These are phyloP conservation scores for Simalia tracyae DNA, from an alignment of 2,797 vertebrate genomes.

Conservation along the genomic window DNA sequence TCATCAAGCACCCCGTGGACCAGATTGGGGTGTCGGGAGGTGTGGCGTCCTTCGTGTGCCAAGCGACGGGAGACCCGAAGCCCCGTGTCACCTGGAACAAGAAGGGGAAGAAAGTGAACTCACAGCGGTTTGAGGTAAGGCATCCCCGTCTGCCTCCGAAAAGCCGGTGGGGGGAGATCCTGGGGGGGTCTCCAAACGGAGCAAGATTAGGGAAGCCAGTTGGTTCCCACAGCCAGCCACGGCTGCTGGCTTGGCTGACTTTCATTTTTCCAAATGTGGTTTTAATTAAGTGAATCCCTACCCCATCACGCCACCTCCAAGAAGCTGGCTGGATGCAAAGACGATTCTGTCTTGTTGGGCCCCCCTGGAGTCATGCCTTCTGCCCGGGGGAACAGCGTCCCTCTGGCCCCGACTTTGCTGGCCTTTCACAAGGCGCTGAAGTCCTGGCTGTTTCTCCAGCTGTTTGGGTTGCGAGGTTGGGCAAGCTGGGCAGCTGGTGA, in stretches of 20 bases:
- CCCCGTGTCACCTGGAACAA: constrained; percentile 97
- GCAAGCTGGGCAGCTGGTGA: too few species aligned
- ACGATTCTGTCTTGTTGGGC: too few species aligned
- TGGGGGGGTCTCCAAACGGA: not conserved
- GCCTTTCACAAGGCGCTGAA: too few species aligned
- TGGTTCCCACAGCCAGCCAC: not conserved
- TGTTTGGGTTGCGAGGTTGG: too few species aligned
- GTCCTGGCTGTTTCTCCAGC: too few species aligned
- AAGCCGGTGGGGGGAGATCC: not conserved
- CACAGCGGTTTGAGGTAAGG: constrained; percentile 93
- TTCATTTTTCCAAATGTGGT: not conserved
- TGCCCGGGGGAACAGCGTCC: too few species aligned
- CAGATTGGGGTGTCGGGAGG: constrained; percentile 95
- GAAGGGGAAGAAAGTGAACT: constrained; percentile 96
- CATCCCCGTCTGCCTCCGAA: not conserved
- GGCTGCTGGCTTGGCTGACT: not conserved
- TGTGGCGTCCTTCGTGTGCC: constrained; percentile 95
- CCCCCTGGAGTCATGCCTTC: too few species aligned
- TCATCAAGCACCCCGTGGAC: constrained; percentile 90
- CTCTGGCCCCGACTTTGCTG: too few species aligned
- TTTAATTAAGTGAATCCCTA: not conserved
- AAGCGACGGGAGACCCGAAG: constrained; percentile 91
- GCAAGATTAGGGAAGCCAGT: not conserved
- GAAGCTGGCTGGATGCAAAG: not conserved
- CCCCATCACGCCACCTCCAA: not conserved